Evolutionary conservation across 2,113 vertebrate species (phyloP), one percentile per base, ranked within the genome.

Genomic region (Cnemophilus loriae): DNA sequence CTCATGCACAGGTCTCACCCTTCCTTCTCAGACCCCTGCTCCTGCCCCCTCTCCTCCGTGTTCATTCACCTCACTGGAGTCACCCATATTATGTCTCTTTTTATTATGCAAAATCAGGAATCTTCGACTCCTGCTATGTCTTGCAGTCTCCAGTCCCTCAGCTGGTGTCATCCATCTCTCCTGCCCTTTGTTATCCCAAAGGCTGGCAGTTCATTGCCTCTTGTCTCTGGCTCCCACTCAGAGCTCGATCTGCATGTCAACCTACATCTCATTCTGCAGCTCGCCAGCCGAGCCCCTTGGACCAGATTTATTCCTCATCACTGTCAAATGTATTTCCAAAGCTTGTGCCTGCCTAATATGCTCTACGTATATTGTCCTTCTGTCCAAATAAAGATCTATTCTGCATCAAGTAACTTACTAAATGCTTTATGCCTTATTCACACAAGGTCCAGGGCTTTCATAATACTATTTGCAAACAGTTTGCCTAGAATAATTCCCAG

Each of bases 101-200:
- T 32, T 11, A 53, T 27, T 32, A 37, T 11, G n/a, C 39, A 33
- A 37, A 53, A 63, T 9, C 0, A 1, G 39, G 39, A 84, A 53
- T 22, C 46, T 21, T 13, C 0, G 0, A 4, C 27, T 67, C 26
- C 8, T 13, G 17, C 16, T 0, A 0, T 7, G 8, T 49, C 35
- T 50, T 3, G 0, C 5, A 16, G 32, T 12, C 7, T 33, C 26
- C 61, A 27, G 27, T 30, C 27, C 23, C 18, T 20, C 22, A 26
- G 35, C 9, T 63, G 56, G 6, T 19, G 33, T 30, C 16, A 32
- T 6, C 26, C 21, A 7, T 22, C 11, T 47, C 26, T 71, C 49
- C 35, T 12, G 41, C 5, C 41, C 39, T 26, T 32, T 32, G 11
- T 35, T 21, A 35, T 35, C 30, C n/a, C 30, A 49, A 21, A 79